phyloP scores from a whole-genome alignment of 2,797 vertebrate genomes.

The Epinephelus malabaricus region DNA sequence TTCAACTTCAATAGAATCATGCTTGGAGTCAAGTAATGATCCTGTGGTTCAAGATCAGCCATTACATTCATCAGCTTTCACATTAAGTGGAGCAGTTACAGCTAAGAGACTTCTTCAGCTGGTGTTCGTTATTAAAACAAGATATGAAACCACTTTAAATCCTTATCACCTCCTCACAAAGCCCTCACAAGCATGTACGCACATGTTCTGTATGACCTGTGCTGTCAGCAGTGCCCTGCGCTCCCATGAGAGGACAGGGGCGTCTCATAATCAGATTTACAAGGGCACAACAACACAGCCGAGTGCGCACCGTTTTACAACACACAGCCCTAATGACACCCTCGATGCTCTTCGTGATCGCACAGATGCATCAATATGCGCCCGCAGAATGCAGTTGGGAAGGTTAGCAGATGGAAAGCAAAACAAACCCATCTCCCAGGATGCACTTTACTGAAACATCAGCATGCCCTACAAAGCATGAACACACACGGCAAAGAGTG shows the following conservation, averaged over 20 bases:
- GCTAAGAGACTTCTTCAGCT: constrained; percentile 1
- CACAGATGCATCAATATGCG: constrained; percentile 39
- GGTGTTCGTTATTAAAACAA: constrained; percentile 6
- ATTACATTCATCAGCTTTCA: constrained; percentile 33
- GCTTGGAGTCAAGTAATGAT: constrained; percentile 22
- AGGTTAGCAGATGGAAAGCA: constrained; percentile 57
- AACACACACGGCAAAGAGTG: not conserved
- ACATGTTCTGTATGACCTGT: constrained; percentile 48
- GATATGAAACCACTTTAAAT: not conserved
- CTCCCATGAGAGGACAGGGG: constrained; percentile 28
- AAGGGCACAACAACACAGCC: constrained; percentile 52
- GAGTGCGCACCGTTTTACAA: constrained; percentile 33
- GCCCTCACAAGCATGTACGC: not conserved
- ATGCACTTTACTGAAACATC: constrained; percentile 39
- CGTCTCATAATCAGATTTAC: constrained; percentile 65
- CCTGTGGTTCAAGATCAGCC: constrained; percentile 20
- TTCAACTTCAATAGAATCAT: constrained; percentile 4
- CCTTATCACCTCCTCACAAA: constrained; percentile 13
- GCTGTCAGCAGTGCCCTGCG: constrained; percentile 58
- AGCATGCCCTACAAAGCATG: constrained; percentile 26
- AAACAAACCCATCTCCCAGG: constrained; percentile 59
- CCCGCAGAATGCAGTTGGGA: constrained; percentile 24
- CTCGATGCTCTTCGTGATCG: constrained; percentile 29
- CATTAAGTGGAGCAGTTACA: constrained; percentile 3
- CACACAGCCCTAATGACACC: constrained; percentile 43